Conservation (phyloP, 1,140 invertebrate species). For the Oncopeltus fasciatus region DNA sequence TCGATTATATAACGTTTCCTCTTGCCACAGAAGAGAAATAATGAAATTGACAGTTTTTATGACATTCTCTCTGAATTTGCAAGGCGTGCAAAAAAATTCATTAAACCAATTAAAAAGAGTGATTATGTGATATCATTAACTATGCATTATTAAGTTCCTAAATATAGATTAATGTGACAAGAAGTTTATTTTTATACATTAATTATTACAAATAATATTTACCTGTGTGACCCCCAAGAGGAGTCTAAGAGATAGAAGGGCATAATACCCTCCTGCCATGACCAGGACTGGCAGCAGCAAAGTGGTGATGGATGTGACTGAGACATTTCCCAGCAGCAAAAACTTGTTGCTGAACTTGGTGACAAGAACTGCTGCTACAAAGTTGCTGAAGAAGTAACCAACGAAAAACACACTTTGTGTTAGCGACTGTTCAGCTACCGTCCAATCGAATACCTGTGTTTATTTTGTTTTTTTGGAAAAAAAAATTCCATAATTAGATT, state of each 20-base stretch:
- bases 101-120: too few species aligned
- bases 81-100: too few species aligned
- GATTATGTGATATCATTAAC: too few species aligned
- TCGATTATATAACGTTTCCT: too few species aligned
- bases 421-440: not conserved
- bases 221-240: not conserved
- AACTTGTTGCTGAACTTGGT: slow-evolving; percentile 10
- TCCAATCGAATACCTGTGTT: slow-evolving; percentile 13
- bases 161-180: too few species aligned
- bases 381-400: slow-evolving; percentile 6
- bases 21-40: too few species aligned
- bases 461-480: too few species aligned
- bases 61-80: too few species aligned
- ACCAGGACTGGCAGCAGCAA: not conserved
- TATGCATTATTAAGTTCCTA: too few species aligned
- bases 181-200: too few species aligned
- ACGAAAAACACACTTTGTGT: not conserved
- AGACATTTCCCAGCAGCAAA: not conserved
- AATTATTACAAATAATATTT: not conserved
- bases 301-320: not conserved
- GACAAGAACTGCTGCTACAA: not conserved
- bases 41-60: too few species aligned
- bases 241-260: not conserved
- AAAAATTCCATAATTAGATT: too few species aligned
- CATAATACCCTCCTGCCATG: not conserved